These are phyloP conservation scores for Drosophila persimilis DNA, from an alignment of 1,140 invertebrate genomes.

Conservation along the genomic window DNA sequence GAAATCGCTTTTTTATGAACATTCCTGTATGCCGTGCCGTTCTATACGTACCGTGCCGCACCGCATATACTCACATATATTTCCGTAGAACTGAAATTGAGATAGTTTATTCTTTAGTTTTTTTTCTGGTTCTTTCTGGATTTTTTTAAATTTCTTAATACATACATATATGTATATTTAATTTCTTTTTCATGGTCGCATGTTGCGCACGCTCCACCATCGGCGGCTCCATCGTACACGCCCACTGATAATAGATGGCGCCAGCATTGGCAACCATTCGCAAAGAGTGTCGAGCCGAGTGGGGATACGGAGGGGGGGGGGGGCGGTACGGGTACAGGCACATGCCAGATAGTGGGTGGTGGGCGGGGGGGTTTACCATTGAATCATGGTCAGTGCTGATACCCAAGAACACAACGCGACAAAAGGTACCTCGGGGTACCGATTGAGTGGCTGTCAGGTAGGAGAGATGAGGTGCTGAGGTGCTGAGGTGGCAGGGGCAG, in stretches of 20 bases:
- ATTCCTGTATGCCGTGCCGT: conserved; percentile 11
- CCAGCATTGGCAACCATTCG: conserved; percentile 12
- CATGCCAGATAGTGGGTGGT: no score
- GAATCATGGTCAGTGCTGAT: conserved; percentile 19
- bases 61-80: conserved; percentile 5
- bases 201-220: conserved; percentile 47
- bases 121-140: conserved; percentile 15
- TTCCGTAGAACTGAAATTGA: conserved; percentile 10
- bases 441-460: conserved; percentile 19
- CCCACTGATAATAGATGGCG: conserved; percentile 51
- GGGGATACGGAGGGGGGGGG: no score
- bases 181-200: conserved; percentile 59
- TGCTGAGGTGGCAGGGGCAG: neutral
- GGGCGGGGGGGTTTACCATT: conserved; percentile 12
- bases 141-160: conserved; percentile 1
- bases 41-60: no score
- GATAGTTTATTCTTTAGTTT: conserved; percentile 24
- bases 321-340: no score
- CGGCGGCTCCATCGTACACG: conserved; percentile 16
- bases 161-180: conserved; percentile 46
- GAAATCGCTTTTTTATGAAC: conserved; percentile 34
- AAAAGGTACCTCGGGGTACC: neutral
- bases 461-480: neutral
- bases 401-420: conserved; percentile 4
- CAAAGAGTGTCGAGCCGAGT: no score